Evolutionary conservation across 64 coral and sea anemone species (phyloP).

Genomic region (Montipora capricornis): DNA sequence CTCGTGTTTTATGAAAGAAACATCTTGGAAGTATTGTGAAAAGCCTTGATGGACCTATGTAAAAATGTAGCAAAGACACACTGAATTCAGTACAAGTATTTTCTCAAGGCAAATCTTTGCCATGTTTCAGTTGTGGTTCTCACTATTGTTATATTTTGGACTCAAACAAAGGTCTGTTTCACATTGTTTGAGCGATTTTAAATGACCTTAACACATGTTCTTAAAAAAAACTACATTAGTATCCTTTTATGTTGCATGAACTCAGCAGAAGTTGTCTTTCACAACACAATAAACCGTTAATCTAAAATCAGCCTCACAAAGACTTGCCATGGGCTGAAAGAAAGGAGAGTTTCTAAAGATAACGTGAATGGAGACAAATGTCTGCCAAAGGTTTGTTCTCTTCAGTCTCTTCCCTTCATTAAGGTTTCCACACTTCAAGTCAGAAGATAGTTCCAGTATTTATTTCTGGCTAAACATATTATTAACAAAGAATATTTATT

Average conservation of each 20-base stretch:
- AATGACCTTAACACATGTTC: neutral
- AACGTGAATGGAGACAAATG: neutral
- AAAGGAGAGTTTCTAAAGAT: neutral
- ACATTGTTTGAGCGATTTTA: neutral
- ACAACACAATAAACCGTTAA: neutral
- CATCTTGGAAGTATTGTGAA: neutral
- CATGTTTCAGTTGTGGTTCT: neutral
- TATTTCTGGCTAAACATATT: too few species aligned
- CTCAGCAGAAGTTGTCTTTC: neutral
- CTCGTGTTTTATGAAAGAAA: neutral
- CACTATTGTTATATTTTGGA: neutral
- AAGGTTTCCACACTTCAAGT: neutral
- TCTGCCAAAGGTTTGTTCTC: neutral
- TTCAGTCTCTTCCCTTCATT: neutral
- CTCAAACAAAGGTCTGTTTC: neutral
- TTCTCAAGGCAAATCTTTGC: neutral
- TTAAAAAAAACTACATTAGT: neutral
- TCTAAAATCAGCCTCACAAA: neutral
- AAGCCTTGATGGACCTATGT: neutral
- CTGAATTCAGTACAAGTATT: too few species aligned
- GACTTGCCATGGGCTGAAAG: neutral
- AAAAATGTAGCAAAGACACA: too few species aligned
- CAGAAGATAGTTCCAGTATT: neutral
- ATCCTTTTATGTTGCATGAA: neutral
- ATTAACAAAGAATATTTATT: too few species aligned